Percentiles rank a stretch among this genome's conserved stretches.
phyloP scores from a whole-genome alignment of 2,113 vertebrate species.

The Pongo abelii region DNA sequence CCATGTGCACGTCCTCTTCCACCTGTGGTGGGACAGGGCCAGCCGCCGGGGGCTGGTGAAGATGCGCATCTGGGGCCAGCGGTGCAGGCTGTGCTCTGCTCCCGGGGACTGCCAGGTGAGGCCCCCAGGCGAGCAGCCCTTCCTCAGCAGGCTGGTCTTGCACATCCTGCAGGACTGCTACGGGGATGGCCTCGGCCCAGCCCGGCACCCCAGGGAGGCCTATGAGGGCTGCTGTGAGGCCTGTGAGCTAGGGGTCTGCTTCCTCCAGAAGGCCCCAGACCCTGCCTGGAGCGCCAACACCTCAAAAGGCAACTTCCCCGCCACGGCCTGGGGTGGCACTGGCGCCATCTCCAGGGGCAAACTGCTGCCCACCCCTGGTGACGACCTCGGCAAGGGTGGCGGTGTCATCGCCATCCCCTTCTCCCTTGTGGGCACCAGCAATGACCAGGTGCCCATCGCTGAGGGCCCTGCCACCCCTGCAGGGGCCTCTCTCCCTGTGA shows the following conservation, averaged over 20 bases:
- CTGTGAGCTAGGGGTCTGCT: constrained; percentile 9
- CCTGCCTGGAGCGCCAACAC: background rate
- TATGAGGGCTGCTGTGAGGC: background rate
- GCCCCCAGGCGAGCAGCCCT: background rate
- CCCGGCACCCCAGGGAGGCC: background rate
- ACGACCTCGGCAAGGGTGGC: background rate
- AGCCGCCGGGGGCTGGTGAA: background rate
- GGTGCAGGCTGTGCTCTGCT: background rate
- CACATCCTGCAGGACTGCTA: background rate
- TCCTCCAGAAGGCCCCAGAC: constrained; percentile 28
- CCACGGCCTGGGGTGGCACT: accelerated
- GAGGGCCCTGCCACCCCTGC: accelerated
- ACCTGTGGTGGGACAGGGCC: background rate
- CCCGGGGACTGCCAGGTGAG: background rate
- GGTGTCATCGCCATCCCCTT: background rate
- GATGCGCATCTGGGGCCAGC: constrained; percentile 33
- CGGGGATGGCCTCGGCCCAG: background rate
- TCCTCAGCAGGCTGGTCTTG: constrained; percentile 39
- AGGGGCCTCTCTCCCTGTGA: accelerated
- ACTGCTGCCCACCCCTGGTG: background rate
- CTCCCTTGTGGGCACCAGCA: background rate
- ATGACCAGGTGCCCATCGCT: accelerated
- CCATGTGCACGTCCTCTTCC: constrained; percentile 28
- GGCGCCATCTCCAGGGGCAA: background rate
- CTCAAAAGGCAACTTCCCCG: accelerated